Evolutionary conservation across 2,888 invertebrate species (phyloP).

Genomic region (Rhaphigaster nebulosa): DNA sequence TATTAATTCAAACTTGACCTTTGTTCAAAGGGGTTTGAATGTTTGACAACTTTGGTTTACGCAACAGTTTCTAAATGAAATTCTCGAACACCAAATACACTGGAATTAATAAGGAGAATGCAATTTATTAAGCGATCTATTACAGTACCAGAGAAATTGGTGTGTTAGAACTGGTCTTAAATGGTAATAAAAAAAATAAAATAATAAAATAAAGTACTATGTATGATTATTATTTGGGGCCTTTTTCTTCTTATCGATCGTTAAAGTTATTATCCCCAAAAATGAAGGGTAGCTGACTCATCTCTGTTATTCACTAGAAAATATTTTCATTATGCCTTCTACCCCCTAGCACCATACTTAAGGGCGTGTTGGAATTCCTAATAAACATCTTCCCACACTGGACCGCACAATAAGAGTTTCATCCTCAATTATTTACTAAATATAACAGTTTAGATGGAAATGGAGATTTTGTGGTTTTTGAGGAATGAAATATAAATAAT

Average conservation of each 20-base stretch:
- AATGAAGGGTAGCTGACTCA: neutral
- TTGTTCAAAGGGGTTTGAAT: neutral
- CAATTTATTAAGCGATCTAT: neutral
- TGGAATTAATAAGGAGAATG: neutral
- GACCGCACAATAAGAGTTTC: neutral
- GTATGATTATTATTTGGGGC: no score
- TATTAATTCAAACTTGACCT: neutral
- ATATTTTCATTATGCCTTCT: neutral
- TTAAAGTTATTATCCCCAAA: neutral
- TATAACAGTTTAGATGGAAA: neutral
- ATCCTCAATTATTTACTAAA: neutral
- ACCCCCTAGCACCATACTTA: neutral
- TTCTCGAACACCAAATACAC: neutral
- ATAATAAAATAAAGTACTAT: no score
- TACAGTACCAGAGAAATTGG: no score
- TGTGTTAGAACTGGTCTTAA: no score
- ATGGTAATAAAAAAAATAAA: no score
- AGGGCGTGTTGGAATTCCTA: slow-evolving; percentile 28
- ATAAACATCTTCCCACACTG: slow-evolving; percentile 14
- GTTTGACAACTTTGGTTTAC: neutral
- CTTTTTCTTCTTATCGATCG: no score
- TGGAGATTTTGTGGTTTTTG: neutral
- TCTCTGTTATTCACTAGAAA: neutral
- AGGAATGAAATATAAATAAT: no score
- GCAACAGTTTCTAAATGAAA: neutral